Conservation (phyloP, 2,888 invertebrate species). For the Anticlea derivata region DNA sequence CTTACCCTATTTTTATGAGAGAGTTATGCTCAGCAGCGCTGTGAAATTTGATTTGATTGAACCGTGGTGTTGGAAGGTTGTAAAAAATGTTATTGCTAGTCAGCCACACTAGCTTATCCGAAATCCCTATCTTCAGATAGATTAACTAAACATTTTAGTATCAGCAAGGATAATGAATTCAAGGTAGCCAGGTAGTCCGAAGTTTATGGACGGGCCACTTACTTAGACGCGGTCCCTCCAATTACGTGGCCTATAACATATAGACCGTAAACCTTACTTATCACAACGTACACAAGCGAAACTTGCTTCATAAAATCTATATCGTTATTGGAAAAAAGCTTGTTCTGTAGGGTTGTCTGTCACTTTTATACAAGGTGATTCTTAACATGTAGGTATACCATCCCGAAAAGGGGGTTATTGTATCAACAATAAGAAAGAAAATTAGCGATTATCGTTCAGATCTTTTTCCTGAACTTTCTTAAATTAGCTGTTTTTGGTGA, state of each 20-base stretch:
- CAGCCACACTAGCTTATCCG: neutral
- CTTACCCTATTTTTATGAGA: conserved; percentile 8
- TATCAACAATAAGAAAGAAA: too few species aligned
- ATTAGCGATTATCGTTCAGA: too few species aligned
- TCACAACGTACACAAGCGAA: conserved; percentile 62
- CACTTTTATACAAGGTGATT: too few species aligned
- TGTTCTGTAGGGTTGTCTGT: conserved; percentile 16
- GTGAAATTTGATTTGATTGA: conserved; percentile 9
- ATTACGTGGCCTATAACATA: conserved; percentile 67
- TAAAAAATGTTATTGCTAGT: neutral
- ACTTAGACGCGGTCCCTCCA: conserved; percentile 48
- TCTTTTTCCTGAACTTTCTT: too few species aligned
- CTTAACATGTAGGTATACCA: too few species aligned
- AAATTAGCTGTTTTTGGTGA: too few species aligned
- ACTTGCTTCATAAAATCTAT: conserved; percentile 58
- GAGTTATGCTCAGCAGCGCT: conserved; percentile 6
- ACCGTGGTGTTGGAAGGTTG: neutral
- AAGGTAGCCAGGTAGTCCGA: conserved; percentile 38
- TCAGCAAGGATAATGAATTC: conserved; percentile 44
- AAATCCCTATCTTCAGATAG: conserved; percentile 9
- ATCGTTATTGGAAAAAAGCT: conserved; percentile 17
- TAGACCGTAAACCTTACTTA: conserved; percentile 70
- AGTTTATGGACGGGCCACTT: conserved; percentile 38
- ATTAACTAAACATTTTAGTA: conserved; percentile 27
- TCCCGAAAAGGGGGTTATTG: too few species aligned